phyloP scores from a whole-genome alignment of 2,888 invertebrate genomes.

The Phaonia tiefii region DNA sequence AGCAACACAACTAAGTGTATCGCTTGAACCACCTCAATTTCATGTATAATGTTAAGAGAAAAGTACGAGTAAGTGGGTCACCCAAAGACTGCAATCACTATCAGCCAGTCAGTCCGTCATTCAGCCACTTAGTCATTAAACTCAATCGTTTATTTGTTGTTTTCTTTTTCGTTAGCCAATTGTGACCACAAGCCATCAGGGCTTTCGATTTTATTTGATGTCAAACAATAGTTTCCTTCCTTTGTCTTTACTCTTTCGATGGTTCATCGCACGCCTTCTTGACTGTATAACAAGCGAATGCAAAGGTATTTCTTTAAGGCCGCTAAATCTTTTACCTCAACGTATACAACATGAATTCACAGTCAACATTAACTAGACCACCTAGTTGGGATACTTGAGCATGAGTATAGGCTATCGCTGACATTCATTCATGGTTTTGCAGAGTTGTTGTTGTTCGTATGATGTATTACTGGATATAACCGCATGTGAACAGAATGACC shows the following conservation, averaged over 20 bases:
- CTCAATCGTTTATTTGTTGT: background rate
- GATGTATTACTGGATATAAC: no score
- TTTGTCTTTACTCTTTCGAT: background rate
- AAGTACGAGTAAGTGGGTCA: slow-evolving; percentile 45
- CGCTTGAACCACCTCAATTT: background rate
- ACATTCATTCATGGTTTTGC: no score
- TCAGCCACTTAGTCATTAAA: slow-evolving; percentile 9
- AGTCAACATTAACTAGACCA: slow-evolving; percentile 15
- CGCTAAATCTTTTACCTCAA: no score
- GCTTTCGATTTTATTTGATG: slow-evolving; percentile 51
- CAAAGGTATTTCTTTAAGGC: no score
- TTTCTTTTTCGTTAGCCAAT: slow-evolving; percentile 8
- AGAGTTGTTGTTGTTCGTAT: no score
- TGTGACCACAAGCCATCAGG: slow-evolving; percentile 18
- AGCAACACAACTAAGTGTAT: background rate
- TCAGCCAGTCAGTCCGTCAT: slow-evolving; percentile 9
- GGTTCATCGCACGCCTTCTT: background rate
- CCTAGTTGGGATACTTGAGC: no score
- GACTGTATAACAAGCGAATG: slow-evolving; percentile 20
- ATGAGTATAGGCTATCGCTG: no score
- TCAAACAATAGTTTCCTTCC: slow-evolving; percentile 1
- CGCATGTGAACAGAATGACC: no score
- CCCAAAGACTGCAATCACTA: slow-evolving; percentile 34
- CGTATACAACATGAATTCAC: slow-evolving; percentile 3
- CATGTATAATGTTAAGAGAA: no score